Base-by-base conservation (phyloP, 2,888 invertebrate species). In the Torymus auratus region DNA sequence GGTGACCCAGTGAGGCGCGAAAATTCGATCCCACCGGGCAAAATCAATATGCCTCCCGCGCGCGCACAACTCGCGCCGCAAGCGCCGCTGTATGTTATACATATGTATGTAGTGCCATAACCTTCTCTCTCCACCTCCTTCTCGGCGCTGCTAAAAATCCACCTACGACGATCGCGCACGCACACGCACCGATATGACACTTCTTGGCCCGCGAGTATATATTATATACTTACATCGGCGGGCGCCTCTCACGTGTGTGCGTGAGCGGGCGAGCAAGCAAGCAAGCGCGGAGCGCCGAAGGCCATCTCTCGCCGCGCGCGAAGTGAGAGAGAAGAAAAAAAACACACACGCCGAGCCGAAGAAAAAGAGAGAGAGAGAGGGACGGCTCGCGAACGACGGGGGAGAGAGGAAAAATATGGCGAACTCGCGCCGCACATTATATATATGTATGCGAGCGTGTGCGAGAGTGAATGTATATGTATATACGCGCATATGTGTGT, bases 321-420 rank as follows among this genome's bases (percentile, higher is more conserved):
- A 50, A 28, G 58, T 10, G 65, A 50, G 61, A 55, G 61, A 71
- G 20, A n/a, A 53, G 58, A 23, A 60, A 52, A 60, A 60, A 50
- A 28, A 71, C 2, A 28, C 28, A 28, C 28, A 7, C 28, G 28
- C 7, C 28, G 28, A 28, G 7, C 3, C n/a, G 20, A 69, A 55
- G 23, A 61, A 7, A 67, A n/a, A 23, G 53, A n/a, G 13, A 62
- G 12, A 53, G 15, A 20, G 67, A 50, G 17, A 52, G 52, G 20
- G 67, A 50, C 17, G 41, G 4, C 41, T 41, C 20, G 10, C 64
- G 41, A 11, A 15, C 2, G 12, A 17, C 13, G 60, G 50, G 50
- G 14, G 73, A 41, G 55, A 67, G 64, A 67, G 74, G 74, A 74
- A 58, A 74, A 65, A 74, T 56, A 74, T 58, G 65, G 74, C 65